A percentile compares a stretch with the other conserved stretches of the same genome.
These are phyloP conservation scores for Isoperla grammatica DNA, from an alignment of 2,888 invertebrate species.

Conservation along the genomic window DNA sequence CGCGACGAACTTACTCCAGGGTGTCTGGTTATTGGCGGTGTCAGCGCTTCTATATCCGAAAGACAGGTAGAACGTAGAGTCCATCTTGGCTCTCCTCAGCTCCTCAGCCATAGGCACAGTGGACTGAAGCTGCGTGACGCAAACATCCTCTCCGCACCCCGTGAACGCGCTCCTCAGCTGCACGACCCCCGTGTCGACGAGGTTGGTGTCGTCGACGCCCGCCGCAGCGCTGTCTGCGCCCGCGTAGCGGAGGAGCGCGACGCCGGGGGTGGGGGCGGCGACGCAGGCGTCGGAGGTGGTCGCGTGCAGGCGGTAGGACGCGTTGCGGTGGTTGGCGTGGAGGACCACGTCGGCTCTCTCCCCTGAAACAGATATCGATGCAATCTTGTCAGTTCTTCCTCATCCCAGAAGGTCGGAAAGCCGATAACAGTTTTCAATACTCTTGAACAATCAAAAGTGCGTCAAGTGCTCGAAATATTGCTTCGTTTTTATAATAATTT, in stretches of 20 bases:
- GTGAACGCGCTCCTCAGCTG: no score
- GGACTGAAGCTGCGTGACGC: not conserved
- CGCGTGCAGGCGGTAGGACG: conserved; percentile 58
- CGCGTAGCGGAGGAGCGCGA: conserved; percentile 50
- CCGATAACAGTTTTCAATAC: no score
- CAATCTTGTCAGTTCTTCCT: no score
- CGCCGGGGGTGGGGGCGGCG: conserved; percentile 47
- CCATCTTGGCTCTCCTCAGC: conserved; percentile 40
- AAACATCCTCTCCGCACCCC: no score
- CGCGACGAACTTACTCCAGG: no score
- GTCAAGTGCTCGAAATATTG: no score
- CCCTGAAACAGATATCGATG: conserved; percentile 49
- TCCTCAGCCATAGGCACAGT: conserved; percentile 33
- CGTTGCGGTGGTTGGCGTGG: conserved; percentile 51
- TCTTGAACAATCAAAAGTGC: no score
- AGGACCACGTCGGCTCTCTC: conserved; percentile 72
- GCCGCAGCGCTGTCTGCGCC: not conserved
- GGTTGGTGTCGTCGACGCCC: not conserved
- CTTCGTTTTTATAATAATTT: no score
- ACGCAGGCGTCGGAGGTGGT: conserved; percentile 49
- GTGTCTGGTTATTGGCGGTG: no score
- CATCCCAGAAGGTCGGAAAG: no score
- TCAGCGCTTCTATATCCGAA: conserved; percentile 50
- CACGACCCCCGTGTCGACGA: not conserved
- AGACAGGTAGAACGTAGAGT: conserved; percentile 57